Evolutionary conservation across 1,140 invertebrate genomes (phyloP).

Genomic region (Melipona quadrifasciata): DNA sequence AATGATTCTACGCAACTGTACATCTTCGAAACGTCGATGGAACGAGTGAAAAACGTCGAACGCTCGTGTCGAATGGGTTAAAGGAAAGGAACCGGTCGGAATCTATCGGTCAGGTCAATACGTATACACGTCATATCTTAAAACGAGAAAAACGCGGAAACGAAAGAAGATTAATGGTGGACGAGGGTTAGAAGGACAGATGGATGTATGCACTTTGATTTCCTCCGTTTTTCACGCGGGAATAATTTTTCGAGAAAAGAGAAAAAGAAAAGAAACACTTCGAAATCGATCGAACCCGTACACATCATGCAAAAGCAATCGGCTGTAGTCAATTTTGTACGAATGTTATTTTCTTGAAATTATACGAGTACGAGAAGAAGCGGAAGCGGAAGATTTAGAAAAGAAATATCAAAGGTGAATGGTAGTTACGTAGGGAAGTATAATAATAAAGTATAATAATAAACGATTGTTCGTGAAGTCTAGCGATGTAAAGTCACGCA

Average conservation of each 20-base stretch:
- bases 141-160: conserved; percentile 30
- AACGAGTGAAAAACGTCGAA: neutral
- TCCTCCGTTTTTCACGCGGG: conserved; percentile 50
- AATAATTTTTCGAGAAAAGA: conserved; percentile 66
- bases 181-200: neutral
- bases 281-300: conserved; percentile 55
- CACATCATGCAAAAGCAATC: conserved; percentile 79
- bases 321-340: conserved; percentile 81
- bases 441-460: conserved; percentile 62
- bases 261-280: neutral
- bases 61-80: conserved; percentile 19
- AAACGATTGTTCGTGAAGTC: conserved; percentile 54
- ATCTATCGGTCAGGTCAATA: conserved; percentile 69
- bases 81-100: conserved; percentile 52
- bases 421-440: conserved; percentile 63
- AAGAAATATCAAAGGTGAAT: conserved; percentile 62
- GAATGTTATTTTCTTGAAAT: conserved; percentile 78
- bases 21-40: neutral
- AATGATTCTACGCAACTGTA: neutral
- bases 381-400: neutral
- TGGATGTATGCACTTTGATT: conserved; percentile 49
- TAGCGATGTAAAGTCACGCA: conserved; percentile 40
- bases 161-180: conserved; percentile 9
- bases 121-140: conserved; percentile 71
- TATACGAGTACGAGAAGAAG: conserved; percentile 50